Conservation (phyloP, 2,888 invertebrate species). For the Calameuta filiformis region DNA sequence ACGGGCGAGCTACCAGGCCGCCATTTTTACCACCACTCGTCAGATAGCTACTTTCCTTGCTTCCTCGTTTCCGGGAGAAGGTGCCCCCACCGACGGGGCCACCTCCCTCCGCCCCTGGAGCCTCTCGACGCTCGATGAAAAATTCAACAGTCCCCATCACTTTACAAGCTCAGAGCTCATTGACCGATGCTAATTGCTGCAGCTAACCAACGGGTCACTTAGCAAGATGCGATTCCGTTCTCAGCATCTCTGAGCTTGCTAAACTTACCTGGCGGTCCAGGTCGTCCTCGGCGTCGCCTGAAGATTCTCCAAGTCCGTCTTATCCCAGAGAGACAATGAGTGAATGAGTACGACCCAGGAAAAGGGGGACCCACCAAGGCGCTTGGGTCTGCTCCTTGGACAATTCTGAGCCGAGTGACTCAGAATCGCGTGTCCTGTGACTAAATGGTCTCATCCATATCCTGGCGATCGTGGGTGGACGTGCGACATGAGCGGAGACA, state of each 20-base stretch:
- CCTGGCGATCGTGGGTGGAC: slow-evolving; percentile 58
- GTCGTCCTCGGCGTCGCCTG: no score
- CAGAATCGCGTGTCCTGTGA: slow-evolving; percentile 33
- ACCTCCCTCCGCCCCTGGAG: slow-evolving; percentile 17
- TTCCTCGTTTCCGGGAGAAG: slow-evolving; percentile 1
- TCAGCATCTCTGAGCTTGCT: no score
- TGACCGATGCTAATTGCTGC: slow-evolving; percentile 54
- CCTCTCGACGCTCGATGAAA: background rate
- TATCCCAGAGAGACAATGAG: no score
- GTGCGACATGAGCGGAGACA: slow-evolving; percentile 54
- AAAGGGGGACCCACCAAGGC: no score
- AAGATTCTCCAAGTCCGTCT: no score
- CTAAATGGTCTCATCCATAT: slow-evolving; percentile 60
- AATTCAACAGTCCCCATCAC: no score
- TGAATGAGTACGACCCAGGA: no score
- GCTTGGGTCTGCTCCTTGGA: no score
- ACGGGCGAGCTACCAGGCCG: slow-evolving; percentile 30
- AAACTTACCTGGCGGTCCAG: background rate
- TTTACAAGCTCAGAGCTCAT: background rate
- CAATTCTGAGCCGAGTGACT: slow-evolving; percentile 9
- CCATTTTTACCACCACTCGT: no score
- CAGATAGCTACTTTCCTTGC: no score
- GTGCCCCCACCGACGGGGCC: background rate
- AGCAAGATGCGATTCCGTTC: slow-evolving; percentile 27
- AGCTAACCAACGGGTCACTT: slow-evolving; percentile 59